Evolutionary conservation across 2,888 invertebrate genomes (phyloP), one percentile per base, ranked within the genome.

Genomic region (Polylopha cassiicola): DNA sequence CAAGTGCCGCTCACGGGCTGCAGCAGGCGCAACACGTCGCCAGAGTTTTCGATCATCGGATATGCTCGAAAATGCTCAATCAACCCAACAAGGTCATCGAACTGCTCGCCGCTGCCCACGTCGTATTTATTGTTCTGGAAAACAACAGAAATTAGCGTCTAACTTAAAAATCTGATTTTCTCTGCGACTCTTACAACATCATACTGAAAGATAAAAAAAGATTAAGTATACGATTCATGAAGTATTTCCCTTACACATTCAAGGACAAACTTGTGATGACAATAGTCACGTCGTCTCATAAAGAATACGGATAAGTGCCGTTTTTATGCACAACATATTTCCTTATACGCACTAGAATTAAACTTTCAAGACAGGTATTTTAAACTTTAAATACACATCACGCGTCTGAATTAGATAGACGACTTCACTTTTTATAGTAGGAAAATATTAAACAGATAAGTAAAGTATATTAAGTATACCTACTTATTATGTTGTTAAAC

Each of bases 11-110:
- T 96, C 65, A 98, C 95, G 0, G 98, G 98, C 71, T 95, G 95
- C 63, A 96, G 91, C 49, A 97, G 86, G 62, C 98, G 95, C 37
- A 99, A 94, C 34, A 98, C 97, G 26, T 96, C 96, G 4, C 98
- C 98, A 26, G 95, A 94, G 3, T 94, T 94, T 84, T 98, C 98
- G 34, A 97, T 97, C 95, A 99, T 97, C 6, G 98, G 98, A 86
- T 96, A 98, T 50, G 92, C 92, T 61, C 96, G 94, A 78, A 97
- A 98, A 79, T 98, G 95, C 66, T 98, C 98, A 58, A 99, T 95
- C 47, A 99, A 87, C 51, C 98, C 97, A 48, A 93, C 92, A 24
- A 99, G 87, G 52, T 94, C 94, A 48, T 93, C 92, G 74, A 98
- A 98, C 73, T 93, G 92, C 68, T 97, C 95, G 3, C 98, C 98